A percentile compares a stretch with the other conserved stretches of the same genome.
These are phyloP conservation scores for Drosophila biarmipes DNA, from an alignment of 1,140 invertebrate genomes.

Conservation along the genomic window DNA sequence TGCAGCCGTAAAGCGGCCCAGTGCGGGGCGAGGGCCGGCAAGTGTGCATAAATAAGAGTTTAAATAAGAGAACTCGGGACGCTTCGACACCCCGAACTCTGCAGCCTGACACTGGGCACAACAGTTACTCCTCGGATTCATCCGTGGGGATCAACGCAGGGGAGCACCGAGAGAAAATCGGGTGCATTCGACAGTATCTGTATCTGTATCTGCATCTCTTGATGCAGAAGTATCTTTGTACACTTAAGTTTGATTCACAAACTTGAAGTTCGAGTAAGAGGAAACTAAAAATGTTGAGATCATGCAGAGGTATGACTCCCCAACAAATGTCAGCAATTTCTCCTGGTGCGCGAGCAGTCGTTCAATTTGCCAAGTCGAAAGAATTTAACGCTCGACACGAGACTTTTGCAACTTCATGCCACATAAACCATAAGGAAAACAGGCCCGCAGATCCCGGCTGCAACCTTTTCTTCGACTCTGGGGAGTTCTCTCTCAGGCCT, in stretches of 20 bases:
- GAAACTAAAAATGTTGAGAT: not conserved
- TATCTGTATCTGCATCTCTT: no score
- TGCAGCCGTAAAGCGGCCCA: conserved; percentile 11
- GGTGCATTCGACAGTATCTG: no score
- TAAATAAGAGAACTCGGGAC: conserved; percentile 67
- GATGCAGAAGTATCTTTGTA: no score
- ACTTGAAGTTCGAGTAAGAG: no score
- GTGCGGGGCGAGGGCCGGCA: conserved; percentile 12
- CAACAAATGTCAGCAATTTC: not conserved
- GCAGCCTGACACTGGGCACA: conserved; percentile 50
- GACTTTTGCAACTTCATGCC: conserved; percentile 62
- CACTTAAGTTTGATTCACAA: no score
- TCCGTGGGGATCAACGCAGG: conserved; percentile 17
- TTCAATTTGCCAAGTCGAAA: conserved; percentile 73
- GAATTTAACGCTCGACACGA: conserved; percentile 73
- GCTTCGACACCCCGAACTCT: conserved; percentile 59
- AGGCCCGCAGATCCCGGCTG: conserved; percentile 43
- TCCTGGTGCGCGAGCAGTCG: conserved; percentile 21
- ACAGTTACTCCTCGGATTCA: conserved; percentile 68
- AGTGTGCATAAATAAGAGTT: conserved; percentile 76
- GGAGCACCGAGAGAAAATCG: conserved; percentile 15
- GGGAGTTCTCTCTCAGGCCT: conserved; percentile 8
- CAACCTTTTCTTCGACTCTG: conserved; percentile 19
- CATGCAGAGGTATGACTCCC: not conserved
- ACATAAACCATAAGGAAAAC: conserved; percentile 81